Percentiles rank a stretch among this genome's conserved stretches.
Conservation (phyloP, 2,888 invertebrate genomes). For the Pristionchus japonicus region DNA sequence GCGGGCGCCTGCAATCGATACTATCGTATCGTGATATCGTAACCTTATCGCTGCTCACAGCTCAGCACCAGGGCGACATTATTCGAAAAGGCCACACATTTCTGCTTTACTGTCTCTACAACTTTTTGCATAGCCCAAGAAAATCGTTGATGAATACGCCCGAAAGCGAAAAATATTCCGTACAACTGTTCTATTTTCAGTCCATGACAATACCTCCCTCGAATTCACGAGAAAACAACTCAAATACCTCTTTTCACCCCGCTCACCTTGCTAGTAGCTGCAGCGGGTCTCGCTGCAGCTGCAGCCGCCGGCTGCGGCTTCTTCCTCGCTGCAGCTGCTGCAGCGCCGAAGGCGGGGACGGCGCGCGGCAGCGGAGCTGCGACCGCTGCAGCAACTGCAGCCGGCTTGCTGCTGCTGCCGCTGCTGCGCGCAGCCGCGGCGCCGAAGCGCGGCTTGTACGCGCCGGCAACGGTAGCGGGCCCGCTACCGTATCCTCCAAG, state of each 20-base stretch:
- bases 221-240: too few relatives aligned
- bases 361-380: background rate
- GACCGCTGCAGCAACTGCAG: background rate
- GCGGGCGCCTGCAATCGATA: background rate
- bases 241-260: background rate
- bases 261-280: background rate
- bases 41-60: too few relatives aligned
- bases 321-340: background rate
- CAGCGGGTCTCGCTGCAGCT: background rate
- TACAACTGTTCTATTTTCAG: too few relatives aligned
- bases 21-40: background rate
- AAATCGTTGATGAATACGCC: too few relatives aligned
- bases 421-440: background rate
- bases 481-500: constrained; percentile 11
- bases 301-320: background rate
- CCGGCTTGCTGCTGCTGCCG: background rate
- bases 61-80: too few relatives aligned
- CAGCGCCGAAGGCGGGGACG: constrained; percentile 5
- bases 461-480: background rate
- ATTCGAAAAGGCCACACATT: too few relatives aligned
- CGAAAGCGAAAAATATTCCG: too few relatives aligned
- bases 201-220: too few relatives aligned
- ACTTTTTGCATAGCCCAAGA: too few relatives aligned
- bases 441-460: constrained; percentile 12
- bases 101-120: too few relatives aligned